Evolutionary conservation across 2,797 vertebrate genomes (phyloP), one percentile per base, ranked within the genome.

Genomic region (Gila robusta): DNA sequence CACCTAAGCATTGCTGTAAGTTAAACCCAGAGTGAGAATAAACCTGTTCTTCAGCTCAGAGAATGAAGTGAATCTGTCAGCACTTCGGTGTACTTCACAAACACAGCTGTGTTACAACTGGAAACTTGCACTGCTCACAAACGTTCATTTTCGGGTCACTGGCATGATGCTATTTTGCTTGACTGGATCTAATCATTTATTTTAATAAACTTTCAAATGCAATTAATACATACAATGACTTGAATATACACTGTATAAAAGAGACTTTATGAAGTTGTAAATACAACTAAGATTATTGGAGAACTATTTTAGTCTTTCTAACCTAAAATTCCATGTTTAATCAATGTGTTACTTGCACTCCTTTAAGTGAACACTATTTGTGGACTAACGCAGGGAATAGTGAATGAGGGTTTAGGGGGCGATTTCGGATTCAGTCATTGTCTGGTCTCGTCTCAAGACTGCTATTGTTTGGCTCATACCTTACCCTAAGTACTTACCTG

Each of bases 111-210:
- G 77, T 86, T 89, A 87, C 87, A 87, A 79, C 23, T 84, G 87
- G 78, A 87, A 89, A 85, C 91, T 89, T 41, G 88, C 91, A 90
- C 84, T 84, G 86, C 66, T 89, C 91, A 89, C 89, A 88, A 84
- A 17, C 9, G 72, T 81, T 92, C 82, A 86, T 89, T 91, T 92
- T 89, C 86, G 1, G 32, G 19, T 56, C 52, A 77, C 11, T 77
- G 19, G 49, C 19, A 23, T 35, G 7, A 37, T 9, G 32, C 74
- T 77, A 77, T 52, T 74, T 52, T 32, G 26, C 17, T 10, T 23
- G 28, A 12, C 28, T 52, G 17, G 9, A 74, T 74, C 47, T 54
- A 12, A 76, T 54, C 1, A 52, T 74, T 21, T 32, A 21, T 10
- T 7, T 3, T 1, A 1, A 14, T 12, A 9, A 26, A 26, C 4